phyloP scores from a whole-genome alignment of 1,140 invertebrate species.

The Saxidomus purpurata region DNA sequence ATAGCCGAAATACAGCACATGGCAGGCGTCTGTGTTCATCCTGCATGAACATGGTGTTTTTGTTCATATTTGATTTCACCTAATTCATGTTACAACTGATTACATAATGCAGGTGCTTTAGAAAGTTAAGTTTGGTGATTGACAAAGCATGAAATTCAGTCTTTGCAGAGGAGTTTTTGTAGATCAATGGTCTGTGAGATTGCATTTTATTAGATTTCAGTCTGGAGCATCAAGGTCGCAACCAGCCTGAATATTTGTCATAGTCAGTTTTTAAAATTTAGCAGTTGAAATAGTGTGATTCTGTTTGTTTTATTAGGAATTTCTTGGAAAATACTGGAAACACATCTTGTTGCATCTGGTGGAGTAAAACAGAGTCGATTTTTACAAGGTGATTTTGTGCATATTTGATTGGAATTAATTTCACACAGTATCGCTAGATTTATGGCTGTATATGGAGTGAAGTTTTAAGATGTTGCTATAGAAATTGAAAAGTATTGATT shows the following conservation, averaged over 20 bases:
- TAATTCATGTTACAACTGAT: slow-evolving; percentile 3
- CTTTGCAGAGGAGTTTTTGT: not conserved
- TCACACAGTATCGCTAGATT: too few relatives aligned
- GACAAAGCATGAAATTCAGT: slow-evolving; percentile 27
- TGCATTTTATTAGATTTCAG: not conserved
- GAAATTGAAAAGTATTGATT: not conserved
- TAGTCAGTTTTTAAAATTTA: too few relatives aligned
- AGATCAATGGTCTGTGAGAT: not conserved
- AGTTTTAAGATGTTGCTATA: not conserved
- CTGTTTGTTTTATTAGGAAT: too few relatives aligned
- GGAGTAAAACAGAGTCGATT: too few relatives aligned
- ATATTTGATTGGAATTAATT: too few relatives aligned
- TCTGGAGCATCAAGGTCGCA: not conserved
- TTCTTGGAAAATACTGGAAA: too few relatives aligned
- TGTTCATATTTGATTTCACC: not conserved
- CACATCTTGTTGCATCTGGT: too few relatives aligned
- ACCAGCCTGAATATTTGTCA: too few relatives aligned
- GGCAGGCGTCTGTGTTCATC: not conserved
- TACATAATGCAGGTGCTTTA: slow-evolving; percentile 5
- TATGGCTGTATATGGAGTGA: too few relatives aligned
- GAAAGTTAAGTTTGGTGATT: not conserved
- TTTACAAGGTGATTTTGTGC: too few relatives aligned
- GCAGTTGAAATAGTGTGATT: too few relatives aligned
- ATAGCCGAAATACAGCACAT: not conserved
- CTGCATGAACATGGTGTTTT: not conserved